Evolutionary conservation across 2,797 vertebrate genomes (phyloP).

Genomic region (Danio aesculapii): DNA sequence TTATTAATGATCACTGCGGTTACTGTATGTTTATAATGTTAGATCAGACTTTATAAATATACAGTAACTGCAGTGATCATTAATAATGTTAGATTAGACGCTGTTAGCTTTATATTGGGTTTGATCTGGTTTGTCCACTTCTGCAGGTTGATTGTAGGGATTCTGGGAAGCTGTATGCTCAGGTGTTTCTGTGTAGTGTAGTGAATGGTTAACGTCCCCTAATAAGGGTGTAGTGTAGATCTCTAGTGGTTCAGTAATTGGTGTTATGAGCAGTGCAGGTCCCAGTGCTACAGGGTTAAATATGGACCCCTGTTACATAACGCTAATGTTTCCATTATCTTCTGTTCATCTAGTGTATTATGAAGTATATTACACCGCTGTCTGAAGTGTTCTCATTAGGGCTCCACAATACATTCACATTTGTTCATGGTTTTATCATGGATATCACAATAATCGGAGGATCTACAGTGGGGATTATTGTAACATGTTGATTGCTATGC

Average conservation of each 20-base stretch:
- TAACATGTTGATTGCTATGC: no score
- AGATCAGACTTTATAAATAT: no score
- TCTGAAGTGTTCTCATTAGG: no score
- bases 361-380: no score
- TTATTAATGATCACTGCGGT: no score
- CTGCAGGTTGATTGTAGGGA: neutral
- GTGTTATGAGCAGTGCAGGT: slow-evolving; percentile 55
- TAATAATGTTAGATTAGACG: no score
- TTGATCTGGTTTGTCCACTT: neutral
- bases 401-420: no score
- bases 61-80: no score
- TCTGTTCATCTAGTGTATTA: neutral
- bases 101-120: neutral
- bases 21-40: no score
- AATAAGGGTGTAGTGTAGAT: slow-evolving; percentile 40
- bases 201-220: slow-evolving; percentile 39
- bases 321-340: slow-evolving; percentile 28
- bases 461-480: no score
- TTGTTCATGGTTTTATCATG: no score
- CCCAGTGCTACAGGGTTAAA: slow-evolving; percentile 55
- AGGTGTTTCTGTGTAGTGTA: neutral
- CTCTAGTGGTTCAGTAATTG: slow-evolving; percentile 62
- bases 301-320: slow-evolving; percentile 37
- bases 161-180: neutral
- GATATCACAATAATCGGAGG: no score